phyloP scores from a whole-genome alignment of 1,140 invertebrate species.

The Hyphantria cunea region DNA sequence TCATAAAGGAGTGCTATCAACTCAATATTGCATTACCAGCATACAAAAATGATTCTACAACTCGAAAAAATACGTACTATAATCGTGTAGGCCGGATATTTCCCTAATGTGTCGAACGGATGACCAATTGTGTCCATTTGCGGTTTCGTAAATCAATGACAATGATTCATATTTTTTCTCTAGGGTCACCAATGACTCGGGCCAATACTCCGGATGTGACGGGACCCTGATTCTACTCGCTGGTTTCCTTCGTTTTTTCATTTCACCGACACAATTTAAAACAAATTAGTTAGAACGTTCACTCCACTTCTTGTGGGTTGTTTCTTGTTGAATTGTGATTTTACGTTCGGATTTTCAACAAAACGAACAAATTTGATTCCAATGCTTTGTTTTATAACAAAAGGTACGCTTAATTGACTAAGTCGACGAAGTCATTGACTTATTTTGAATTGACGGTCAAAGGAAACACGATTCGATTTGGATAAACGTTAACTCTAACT shows the following conservation, averaged over 20 bases:
- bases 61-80: neutral
- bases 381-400: slow-evolving; percentile 40
- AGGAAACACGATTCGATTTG: slow-evolving; percentile 40
- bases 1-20: slow-evolving; percentile 12
- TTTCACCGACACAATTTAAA: slow-evolving; percentile 56
- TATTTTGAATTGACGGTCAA: slow-evolving; percentile 30
- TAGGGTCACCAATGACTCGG: slow-evolving; percentile 18
- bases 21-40: neutral
- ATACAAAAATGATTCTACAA: neutral
- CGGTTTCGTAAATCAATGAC: slow-evolving; percentile 46
- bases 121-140: slow-evolving; percentile 40
- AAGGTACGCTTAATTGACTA: slow-evolving; percentile 38
- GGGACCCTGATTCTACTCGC: slow-evolving; percentile 26
- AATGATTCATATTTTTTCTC: slow-evolving; percentile 34
- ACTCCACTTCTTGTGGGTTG: slow-evolving; percentile 34
- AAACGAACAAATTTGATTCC: slow-evolving; percentile 31
- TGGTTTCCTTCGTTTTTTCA: slow-evolving; percentile 44
- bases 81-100: too few relatives aligned
- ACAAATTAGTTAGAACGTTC: slow-evolving; percentile 58
- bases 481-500: slow-evolving; percentile 22
- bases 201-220: slow-evolving; percentile 57
- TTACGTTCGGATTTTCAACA: slow-evolving; percentile 23
- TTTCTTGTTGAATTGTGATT: slow-evolving; percentile 27
- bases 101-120: slow-evolving; percentile 21
- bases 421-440: slow-evolving; percentile 37